These are phyloP conservation scores for Neoaliturus tenellus DNA, from an alignment of 2,888 invertebrate species.

Conservation along the genomic window DNA sequence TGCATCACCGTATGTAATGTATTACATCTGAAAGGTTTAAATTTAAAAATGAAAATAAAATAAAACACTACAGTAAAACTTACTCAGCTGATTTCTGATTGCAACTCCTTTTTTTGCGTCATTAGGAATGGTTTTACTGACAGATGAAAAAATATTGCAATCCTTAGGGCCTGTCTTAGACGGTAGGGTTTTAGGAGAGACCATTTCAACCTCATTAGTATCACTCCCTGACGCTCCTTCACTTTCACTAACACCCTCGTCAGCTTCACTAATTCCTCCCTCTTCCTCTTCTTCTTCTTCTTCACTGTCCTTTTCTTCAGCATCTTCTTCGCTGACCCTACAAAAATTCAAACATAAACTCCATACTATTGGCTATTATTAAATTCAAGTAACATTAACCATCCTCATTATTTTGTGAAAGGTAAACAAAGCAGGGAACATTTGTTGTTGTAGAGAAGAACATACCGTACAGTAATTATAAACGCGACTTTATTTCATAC, in stretches of 20 bases:
- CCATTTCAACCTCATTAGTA: conserved; percentile 61
- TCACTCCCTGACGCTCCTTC: conserved; percentile 41
- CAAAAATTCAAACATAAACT: no score
- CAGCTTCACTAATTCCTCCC: conserved; percentile 32
- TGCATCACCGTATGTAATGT: no score
- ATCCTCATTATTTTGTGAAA: no score
- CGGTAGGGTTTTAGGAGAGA: not conserved
- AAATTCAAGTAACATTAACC: no score
- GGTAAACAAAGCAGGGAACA: no score
- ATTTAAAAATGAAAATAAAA: not conserved
- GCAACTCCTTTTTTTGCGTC: conserved; percentile 69
- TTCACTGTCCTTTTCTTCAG: conserved; percentile 9
- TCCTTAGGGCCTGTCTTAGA: not conserved
- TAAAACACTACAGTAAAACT: conserved; percentile 56
- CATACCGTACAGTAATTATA: no score
- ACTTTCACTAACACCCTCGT: conserved; percentile 35
- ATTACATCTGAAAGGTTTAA: no score
- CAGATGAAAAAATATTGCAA: conserved; percentile 61
- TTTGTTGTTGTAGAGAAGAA: no score
- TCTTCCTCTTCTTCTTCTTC: conserved; percentile 31
- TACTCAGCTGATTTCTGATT: conserved; percentile 70
- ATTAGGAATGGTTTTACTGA: conserved; percentile 61
- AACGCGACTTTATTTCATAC: no score
- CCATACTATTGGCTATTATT: no score
- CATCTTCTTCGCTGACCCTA: conserved; percentile 22